phyloP scores from a whole-genome alignment of 2,797 vertebrate species.

The Enteromius radiatus region DNA sequence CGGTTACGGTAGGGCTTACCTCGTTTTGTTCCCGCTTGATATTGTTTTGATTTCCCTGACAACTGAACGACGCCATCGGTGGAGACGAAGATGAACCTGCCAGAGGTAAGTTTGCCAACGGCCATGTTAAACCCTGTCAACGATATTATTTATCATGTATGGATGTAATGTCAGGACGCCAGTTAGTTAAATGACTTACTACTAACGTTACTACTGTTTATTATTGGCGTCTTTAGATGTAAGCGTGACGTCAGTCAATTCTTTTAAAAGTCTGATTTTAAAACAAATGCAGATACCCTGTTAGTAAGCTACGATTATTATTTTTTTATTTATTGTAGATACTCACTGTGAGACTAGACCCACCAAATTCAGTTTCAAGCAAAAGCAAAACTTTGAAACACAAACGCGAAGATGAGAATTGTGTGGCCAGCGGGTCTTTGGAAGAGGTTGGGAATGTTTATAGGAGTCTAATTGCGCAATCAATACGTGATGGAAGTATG shows the following conservation, averaged over 20 bases:
- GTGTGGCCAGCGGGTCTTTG: constrained; percentile 55
- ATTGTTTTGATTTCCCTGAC: constrained; percentile 15
- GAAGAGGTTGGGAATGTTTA: constrained; percentile 49
- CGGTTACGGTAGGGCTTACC: not conserved
- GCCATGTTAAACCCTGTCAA: not conserved
- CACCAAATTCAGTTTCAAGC: not conserved
- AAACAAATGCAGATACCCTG: not conserved
- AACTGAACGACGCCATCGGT: not conserved
- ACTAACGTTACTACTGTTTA: not conserved
- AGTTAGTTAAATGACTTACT: not conserved
- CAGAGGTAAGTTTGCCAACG: constrained; percentile 27
- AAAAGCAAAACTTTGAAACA: not conserved
- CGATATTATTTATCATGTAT: not conserved
- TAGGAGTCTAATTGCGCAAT: not conserved
- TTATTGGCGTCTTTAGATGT: not conserved
- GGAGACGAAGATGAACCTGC: not conserved
- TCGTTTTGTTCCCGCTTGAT: not conserved
- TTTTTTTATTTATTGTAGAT: constrained; percentile 52
- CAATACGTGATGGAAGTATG: not conserved
- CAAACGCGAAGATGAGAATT: accelerated
- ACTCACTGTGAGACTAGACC: constrained; percentile 60
- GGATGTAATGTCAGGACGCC: not conserved
- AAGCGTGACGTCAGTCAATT: not conserved
- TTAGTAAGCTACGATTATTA: not conserved
- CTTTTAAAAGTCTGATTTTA: too few species aligned